Base-by-base conservation (phyloP, 1,140 invertebrate genomes). In the Apis laboriosa region DNA sequence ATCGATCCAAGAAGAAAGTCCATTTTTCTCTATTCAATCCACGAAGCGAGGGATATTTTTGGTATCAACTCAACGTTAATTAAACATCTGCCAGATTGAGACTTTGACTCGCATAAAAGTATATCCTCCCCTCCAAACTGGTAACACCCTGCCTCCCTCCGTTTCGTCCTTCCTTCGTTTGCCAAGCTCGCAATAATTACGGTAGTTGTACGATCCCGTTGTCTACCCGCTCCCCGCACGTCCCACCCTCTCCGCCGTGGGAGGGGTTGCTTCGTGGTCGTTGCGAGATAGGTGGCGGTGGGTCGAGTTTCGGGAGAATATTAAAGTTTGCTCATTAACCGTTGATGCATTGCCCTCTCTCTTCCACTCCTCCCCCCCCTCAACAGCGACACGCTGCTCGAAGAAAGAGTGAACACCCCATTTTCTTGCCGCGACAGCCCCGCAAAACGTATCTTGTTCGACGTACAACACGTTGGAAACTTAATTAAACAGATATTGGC, bases 281-380 rank as follows among this genome's bases (percentile, higher is more conserved):
- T 68, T 78, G 83, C 76, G 79, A 83, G 75, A 88, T 85, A 82
- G 83, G 86, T 83, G 64, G 83, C 55, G 34, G 86, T 55, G 75
- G 80, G 80, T 78, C 61, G 63, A 75, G 84, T 89, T 88, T 87
- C 87, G 63, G 56, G 84, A 81, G 88, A 90, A 90, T 90, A 89
- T 89, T 89, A 89, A 89, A 89, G 88, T 89, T 89, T 89, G 83
- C 87, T 89, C 88, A 89, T 89, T 89, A 89, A 89, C 88, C 87
- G 85, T 83, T 88, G 88, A 89, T 89, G 87, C 84, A 89, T 89
- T 88, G 87, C 87, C 63, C 85, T 79, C 76, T 2, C 19, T 8
- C 19, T 8, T 17, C 56, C 17, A 3, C 56, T 1, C 21, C 66
- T 75, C 83, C 66, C 63, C 77, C 84, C 76, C 51, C 77, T 13